A percentile compares a stretch with the other conserved stretches of the same genome.
phyloP scores from a whole-genome alignment of 1,140 invertebrate genomes.

The Achroia grisella region DNA sequence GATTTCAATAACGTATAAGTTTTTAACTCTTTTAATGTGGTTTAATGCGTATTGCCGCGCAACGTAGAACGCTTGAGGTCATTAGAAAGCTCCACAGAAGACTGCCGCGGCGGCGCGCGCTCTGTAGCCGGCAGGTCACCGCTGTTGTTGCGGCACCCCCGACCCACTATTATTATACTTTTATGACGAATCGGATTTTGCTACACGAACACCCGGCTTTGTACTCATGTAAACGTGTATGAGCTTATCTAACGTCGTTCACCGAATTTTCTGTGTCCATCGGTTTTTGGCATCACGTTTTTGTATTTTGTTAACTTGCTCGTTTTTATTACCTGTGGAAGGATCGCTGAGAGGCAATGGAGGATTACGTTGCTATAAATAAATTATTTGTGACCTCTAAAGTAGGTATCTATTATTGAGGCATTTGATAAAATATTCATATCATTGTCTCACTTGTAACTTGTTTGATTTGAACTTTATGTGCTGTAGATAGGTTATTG shows the following conservation, averaged over 20 bases:
- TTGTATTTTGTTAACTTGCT: conserved; percentile 3
- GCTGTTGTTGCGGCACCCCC: conserved; percentile 58
- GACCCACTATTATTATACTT: conserved; percentile 72
- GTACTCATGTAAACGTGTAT: conserved; percentile 33
- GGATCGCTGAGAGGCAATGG: neutral
- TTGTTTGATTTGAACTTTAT: too few species aligned
- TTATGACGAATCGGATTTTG: conserved; percentile 69
- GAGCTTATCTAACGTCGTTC: conserved; percentile 26
- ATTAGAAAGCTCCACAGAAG: conserved; percentile 68
- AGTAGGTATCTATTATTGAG: conserved; percentile 1
- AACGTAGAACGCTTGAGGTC: conserved; percentile 64
- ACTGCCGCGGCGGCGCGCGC: conserved; percentile 70
- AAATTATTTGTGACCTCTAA: too few species aligned
- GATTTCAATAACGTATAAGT: conserved; percentile 42
- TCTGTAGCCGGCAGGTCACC: conserved; percentile 56
- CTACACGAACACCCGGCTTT: conserved; percentile 35
- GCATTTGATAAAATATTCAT: conserved; percentile 1
- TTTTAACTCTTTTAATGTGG: conserved; percentile 35
- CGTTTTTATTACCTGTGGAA: too few species aligned
- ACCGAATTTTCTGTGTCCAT: conserved; percentile 12
- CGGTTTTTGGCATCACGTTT: conserved; percentile 8
- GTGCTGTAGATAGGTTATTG: too few species aligned
- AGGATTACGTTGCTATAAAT: too few species aligned
- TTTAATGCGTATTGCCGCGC: conserved; percentile 39
- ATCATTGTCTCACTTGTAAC: too few species aligned